phyloP scores from a whole-genome alignment of 2,888 invertebrate genomes.

The Troides helena region DNA sequence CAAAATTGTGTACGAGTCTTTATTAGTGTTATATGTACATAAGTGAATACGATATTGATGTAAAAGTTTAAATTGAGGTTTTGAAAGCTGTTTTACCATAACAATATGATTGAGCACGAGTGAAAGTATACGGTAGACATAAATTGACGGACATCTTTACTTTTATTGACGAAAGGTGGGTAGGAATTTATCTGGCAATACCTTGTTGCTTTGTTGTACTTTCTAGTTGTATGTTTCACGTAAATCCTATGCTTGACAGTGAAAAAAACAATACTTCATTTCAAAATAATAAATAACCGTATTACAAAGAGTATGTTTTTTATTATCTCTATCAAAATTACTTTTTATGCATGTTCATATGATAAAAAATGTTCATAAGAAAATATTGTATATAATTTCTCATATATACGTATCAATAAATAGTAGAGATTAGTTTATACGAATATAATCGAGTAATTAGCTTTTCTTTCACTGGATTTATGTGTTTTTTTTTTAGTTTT shows the following conservation, averaged over 20 bases:
- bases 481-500: too few species aligned
- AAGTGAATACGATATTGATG: slow-evolving; percentile 15
- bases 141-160: slow-evolving; percentile 23
- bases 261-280: not conserved
- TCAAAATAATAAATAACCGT: too few species aligned
- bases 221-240: not conserved
- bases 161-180: slow-evolving; percentile 9
- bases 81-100: slow-evolving; percentile 29
- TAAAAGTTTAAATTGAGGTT: slow-evolving; percentile 25
- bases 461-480: too few species aligned
- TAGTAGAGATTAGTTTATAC: too few species aligned
- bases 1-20: not conserved
- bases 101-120: slow-evolving; percentile 27
- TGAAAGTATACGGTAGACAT: slow-evolving; percentile 22
- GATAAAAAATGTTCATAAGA: too few species aligned
- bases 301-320: too few species aligned
- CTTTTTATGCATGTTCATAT: too few species aligned
- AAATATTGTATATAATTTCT: too few species aligned
- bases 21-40: not conserved
- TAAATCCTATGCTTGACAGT: not conserved
- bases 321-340: too few species aligned
- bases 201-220: not conserved
- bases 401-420: too few species aligned
- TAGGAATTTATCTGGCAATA: not conserved
- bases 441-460: too few species aligned